A percentile compares a stretch with the other conserved stretches of the same genome.
Evolutionary conservation across 1,140 invertebrate genomes (phyloP).

Genomic region (Saccostrea cuccullata): DNA sequence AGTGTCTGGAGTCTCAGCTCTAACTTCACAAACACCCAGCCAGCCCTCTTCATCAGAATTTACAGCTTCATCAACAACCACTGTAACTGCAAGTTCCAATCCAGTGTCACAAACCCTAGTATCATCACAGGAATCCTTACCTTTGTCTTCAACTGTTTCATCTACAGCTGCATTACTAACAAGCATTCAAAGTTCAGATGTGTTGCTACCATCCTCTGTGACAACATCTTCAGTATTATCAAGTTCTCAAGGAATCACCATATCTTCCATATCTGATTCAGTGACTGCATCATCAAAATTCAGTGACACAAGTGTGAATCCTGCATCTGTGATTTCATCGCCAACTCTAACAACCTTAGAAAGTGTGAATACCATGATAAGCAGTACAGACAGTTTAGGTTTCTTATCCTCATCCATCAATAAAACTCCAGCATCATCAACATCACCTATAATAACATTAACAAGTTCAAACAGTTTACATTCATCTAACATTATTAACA

Average conservation of each 20-base stretch:
- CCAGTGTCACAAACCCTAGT: not conserved
- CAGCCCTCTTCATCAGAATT: not conserved
- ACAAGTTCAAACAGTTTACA: not conserved
- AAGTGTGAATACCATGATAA: slow-evolving; percentile 1
- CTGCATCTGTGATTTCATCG: not conserved
- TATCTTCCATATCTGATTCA: not conserved
- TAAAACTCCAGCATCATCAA: not conserved
- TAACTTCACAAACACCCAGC: not conserved
- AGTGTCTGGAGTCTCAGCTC: slow-evolving; percentile 7
- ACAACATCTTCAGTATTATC: slow-evolving; percentile 22
- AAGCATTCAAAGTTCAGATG: not conserved
- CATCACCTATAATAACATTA: not conserved
- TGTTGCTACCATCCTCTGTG: not conserved
- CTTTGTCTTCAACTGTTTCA: not conserved
- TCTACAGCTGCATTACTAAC: not conserved
- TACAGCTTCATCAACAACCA: not conserved
- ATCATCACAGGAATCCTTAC: not conserved
- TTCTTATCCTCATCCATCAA: not conserved
- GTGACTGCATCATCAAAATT: not conserved
- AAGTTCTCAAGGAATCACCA: not conserved
- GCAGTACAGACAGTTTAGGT: not conserved
- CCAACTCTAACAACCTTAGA: not conserved
- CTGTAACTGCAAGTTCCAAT: not conserved
- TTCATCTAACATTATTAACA: not conserved
- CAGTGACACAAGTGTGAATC: not conserved